Evolutionary conservation across 2,113 vertebrate genomes (phyloP).

Genomic region (Tragelaphus scriptus): DNA sequence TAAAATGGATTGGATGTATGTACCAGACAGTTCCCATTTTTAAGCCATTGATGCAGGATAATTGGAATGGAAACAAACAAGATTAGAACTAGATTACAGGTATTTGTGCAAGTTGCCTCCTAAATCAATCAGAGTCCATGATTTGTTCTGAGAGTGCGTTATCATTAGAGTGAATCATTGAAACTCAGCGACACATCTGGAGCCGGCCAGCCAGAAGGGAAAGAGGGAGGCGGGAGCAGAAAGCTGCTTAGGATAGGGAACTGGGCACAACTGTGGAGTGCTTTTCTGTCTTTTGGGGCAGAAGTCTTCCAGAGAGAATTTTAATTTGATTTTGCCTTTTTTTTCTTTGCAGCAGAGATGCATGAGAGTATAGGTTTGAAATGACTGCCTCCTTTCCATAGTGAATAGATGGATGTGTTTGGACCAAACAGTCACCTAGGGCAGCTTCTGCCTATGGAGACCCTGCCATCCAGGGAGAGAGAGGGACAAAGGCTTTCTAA

Average conservation of each 20-base stretch:
- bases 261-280: neutral
- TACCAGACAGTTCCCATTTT: slow-evolving; percentile 65
- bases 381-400: slow-evolving; percentile 31
- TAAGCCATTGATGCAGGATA: slow-evolving; percentile 68
- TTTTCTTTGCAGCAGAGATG: slow-evolving; percentile 14
- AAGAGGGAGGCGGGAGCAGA: neutral
- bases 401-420: slow-evolving; percentile 41
- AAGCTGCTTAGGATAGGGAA: neutral
- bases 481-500: neutral
- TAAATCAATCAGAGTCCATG: slow-evolving; percentile 55
- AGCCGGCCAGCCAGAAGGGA: slow-evolving; percentile 27
- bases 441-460: neutral
- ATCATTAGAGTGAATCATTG: slow-evolving; percentile 51
- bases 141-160: slow-evolving; percentile 51
- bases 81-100: slow-evolving; percentile 73
- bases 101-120: slow-evolving; percentile 60
- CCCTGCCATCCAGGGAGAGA: neutral
- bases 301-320: slow-evolving; percentile 33
- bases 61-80: slow-evolving; percentile 72
- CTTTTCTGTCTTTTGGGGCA: slow-evolving; percentile 23
- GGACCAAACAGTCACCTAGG: slow-evolving; percentile 34
- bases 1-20: slow-evolving; percentile 55
- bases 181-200: slow-evolving; percentile 41
- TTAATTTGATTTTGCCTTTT: slow-evolving; percentile 48
- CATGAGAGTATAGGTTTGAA: slow-evolving; percentile 44